Base-by-base conservation (phyloP, 2,888 invertebrate species). In the Agriopis marginaria region DNA sequence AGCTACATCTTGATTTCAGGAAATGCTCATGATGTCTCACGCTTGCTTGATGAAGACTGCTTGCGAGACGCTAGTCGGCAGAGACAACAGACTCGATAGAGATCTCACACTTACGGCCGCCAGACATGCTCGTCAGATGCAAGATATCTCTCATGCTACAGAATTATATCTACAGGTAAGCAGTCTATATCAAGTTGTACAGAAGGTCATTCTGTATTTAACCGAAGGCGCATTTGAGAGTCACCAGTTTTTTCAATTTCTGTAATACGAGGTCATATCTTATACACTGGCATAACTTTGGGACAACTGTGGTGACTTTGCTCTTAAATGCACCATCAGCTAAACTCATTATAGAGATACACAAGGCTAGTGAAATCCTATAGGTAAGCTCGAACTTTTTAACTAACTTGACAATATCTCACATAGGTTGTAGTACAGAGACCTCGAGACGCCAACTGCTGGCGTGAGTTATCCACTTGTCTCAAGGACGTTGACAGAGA, bases 391-490 rank as follows among this genome's bases (percentile, higher is more conserved):
- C 8, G n/a, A 49, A 14, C 2, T 14, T n/a, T 49, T n/a, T 49
- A 11, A 45, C 12, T 49, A 49, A n/a, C 9, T 42, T 14, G 6
- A n/a, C 7, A 49, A 49, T 14, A 10, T 17, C 14, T 14, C 9
- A 1, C 44, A 44, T 69, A 92, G 92, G 63, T 85, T 23, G 79
- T 87, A 7, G 75, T 79, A 0, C 78, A 87, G 12, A 78, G 79
- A 6, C 85, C 87, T 7, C 78, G 79, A 2, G 83, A 89, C 45
- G 79, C 84, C 0, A 75, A 86, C 63, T 73, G 78, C 65, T 94
- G 94, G 94, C 86, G 93, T 0, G 93, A 93, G 68, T 79, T 94
- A 32, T 82, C 89, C 1, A 90, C 89, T 0, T 92, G 91, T 58
- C 68, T 91, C 17, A 84, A 82, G 70, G 92, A 93, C 45, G 72